phyloP scores from a whole-genome alignment of 1,140 invertebrate genomes.

The Laupala kohalensis region DNA sequence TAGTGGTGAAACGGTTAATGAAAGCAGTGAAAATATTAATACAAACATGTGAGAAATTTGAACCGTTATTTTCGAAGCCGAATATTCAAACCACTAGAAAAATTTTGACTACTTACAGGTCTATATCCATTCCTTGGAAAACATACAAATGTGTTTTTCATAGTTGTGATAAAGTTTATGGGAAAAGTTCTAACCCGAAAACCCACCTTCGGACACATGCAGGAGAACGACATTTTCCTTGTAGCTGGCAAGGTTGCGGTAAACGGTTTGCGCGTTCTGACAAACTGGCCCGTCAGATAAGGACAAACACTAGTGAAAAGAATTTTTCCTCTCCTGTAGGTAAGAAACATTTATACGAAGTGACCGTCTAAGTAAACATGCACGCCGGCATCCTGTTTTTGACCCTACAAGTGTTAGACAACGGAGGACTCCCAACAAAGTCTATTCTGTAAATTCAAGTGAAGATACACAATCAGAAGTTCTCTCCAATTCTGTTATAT shows the following conservation, averaged over 20 bases:
- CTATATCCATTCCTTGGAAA: conserved; percentile 25
- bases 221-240: conserved; percentile 41
- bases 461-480: conserved; percentile 34
- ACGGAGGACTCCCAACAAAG: conserved; percentile 31
- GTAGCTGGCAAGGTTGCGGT: conserved; percentile 43
- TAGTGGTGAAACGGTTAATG: conserved; percentile 8
- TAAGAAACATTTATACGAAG: conserved; percentile 52
- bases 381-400: conserved; percentile 43
- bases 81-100: neutral
- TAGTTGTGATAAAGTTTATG: conserved; percentile 62
- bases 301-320: conserved; percentile 57
- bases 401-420: conserved; percentile 37
- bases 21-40: conserved; percentile 1
- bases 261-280: conserved; percentile 55
- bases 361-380: conserved; percentile 47
- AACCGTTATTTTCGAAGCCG: neutral
- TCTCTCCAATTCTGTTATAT: conserved; percentile 30
- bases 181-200: conserved; percentile 66
- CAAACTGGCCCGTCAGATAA: conserved; percentile 49
- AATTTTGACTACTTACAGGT: conserved; percentile 9
- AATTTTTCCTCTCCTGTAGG: conserved; percentile 50
- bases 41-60: neutral
- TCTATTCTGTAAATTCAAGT: conserved; percentile 34
- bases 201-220: conserved; percentile 57
- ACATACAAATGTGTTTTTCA: conserved; percentile 53